Conservation (phyloP, 2,113 vertebrate genomes). For the Cyphomyrus plagiostoma region DNA sequence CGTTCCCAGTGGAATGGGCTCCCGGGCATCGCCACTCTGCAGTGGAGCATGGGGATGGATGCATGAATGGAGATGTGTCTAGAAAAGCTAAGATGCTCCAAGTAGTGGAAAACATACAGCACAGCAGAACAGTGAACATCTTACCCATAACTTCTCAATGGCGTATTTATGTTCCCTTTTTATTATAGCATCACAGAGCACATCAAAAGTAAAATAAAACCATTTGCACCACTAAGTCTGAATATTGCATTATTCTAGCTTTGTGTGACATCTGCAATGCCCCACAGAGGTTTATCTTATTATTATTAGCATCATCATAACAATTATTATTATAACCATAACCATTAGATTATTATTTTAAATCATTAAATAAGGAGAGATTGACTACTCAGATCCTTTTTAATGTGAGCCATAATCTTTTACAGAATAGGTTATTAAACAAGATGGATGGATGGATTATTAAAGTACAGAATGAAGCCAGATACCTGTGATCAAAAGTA, state of each 20-base stretch:
- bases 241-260: background rate
- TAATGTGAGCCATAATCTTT: background rate
- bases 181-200: background rate
- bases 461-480: background rate
- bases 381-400: background rate
- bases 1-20: background rate
- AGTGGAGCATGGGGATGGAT: background rate
- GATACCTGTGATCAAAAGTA: background rate
- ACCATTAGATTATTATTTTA: background rate
- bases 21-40: background rate
- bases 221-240: background rate
- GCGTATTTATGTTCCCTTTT: background rate
- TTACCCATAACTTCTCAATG: background rate
- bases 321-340: background rate
- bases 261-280: background rate
- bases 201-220: background rate
- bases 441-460: background rate
- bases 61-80: background rate
- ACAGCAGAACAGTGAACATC: background rate
- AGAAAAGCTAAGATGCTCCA: background rate
- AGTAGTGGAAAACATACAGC: background rate
- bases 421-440: background rate
- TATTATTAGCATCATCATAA: background rate
- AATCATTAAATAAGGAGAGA: background rate
- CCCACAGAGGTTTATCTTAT: background rate